phyloP scores from a whole-genome alignment of 2,888 invertebrate species.

The Drosophila borborema region DNA sequence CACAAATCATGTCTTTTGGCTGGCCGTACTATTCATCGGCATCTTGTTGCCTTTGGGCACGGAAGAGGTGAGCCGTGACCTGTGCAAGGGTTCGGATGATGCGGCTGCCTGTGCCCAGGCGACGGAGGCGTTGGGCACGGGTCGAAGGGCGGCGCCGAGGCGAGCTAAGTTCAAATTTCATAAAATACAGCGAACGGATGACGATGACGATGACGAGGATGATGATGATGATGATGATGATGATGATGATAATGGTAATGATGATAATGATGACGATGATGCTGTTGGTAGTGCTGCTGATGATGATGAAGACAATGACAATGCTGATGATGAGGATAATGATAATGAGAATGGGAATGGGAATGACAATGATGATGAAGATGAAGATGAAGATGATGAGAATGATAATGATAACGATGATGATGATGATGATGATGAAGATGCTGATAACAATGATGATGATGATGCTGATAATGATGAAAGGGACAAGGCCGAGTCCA shows the following conservation, averaged over 20 bases:
- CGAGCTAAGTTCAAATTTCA: conserved; percentile 81
- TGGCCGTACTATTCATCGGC: conserved; percentile 41
- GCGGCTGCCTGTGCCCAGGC: conserved; percentile 29
- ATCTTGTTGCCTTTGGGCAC: conserved; percentile 50
- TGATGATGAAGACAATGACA: conserved; percentile 9
- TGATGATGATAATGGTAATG: conserved; percentile 23
- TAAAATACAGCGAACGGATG: conserved; percentile 76
- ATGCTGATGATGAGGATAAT: conserved; percentile 1
- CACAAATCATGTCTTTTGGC: conserved; percentile 35
- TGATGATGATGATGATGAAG: conserved; percentile 9
- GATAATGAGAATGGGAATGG: background rate
- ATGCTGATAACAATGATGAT: conserved; percentile 19
- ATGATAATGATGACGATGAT: background rate
- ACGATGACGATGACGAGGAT: background rate
- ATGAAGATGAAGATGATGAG: background rate
- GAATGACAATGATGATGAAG: conserved; percentile 32
- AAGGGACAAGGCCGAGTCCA: background rate
- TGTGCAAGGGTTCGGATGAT: conserved; percentile 51
- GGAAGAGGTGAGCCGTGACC: conserved; percentile 52
- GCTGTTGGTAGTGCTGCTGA: background rate
- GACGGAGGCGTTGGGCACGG: conserved; percentile 29
- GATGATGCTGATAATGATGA: background rate
- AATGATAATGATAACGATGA: background rate
- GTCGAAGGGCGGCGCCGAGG: conserved; percentile 28
- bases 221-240: conserved; percentile 20